Conservation (phyloP, 2,888 invertebrate species). For the Hirtodrosophila confusa region DNA sequence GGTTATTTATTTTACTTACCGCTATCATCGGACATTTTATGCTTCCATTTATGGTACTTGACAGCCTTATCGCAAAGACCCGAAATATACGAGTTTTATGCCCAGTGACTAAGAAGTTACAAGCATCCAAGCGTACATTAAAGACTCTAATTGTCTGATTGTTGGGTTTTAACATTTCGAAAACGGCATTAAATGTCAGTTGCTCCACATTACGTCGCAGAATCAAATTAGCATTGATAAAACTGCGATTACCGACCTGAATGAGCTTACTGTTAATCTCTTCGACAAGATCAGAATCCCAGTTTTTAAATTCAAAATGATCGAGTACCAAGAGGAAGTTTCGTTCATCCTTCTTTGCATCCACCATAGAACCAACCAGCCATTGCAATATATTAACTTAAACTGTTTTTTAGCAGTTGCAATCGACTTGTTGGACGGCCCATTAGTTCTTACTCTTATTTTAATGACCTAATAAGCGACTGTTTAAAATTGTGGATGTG, state of each 20-base stretch:
- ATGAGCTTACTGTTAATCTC: conserved; percentile 7
- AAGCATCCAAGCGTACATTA: conserved; percentile 32
- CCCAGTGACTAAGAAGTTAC: conserved; percentile 11
- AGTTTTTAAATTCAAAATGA: conserved; percentile 6
- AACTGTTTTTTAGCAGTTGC: too few species aligned
- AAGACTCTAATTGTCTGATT: conserved; percentile 14
- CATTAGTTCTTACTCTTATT: too few species aligned
- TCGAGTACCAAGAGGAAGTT: conserved; percentile 33
- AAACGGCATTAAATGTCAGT: not conserved
- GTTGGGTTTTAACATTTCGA: conserved; percentile 14
- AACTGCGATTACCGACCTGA: conserved; percentile 3
- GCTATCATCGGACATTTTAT: conserved; percentile 29
- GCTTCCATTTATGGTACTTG: conserved; percentile 1
- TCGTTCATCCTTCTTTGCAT: conserved; percentile 1
- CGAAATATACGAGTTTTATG: conserved; percentile 29
- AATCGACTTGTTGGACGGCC: too few species aligned
- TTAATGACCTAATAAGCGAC: too few species aligned
- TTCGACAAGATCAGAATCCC: conserved; percentile 5
- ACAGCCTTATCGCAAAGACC: conserved; percentile 15
- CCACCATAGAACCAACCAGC: not conserved
- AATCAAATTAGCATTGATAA: conserved; percentile 23
- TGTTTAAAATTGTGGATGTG: too few species aligned
- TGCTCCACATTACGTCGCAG: conserved; percentile 12
- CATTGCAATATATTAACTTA: too few species aligned
- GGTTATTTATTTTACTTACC: conserved; percentile 22